A percentile compares a stretch with the other conserved stretches of the same genome.
Conservation (phyloP, 2,888 invertebrate species). For the Monopis laevigella region DNA sequence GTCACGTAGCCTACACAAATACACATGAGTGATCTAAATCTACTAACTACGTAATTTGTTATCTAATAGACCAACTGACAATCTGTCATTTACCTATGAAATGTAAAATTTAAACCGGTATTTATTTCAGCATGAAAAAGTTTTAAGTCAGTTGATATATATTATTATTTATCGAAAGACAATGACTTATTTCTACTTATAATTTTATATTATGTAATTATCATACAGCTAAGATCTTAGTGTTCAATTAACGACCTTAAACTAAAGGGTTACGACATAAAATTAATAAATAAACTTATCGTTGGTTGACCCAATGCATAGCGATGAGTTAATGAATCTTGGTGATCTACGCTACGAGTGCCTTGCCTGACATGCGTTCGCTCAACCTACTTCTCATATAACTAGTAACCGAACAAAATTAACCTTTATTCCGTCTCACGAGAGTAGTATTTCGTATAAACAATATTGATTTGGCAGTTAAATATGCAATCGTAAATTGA, state of each 20-base stretch:
- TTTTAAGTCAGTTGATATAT: too few species aligned
- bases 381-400: conserved; percentile 57
- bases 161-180: too few species aligned
- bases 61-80: too few species aligned
- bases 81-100: too few species aligned
- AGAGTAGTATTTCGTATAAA: neutral
- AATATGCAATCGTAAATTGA: conserved; percentile 3
- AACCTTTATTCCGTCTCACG: neutral
- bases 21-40: too few species aligned
- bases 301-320: too few species aligned
- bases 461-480: neutral
- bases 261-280: neutral
- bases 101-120: too few species aligned
- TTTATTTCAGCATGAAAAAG: too few species aligned
- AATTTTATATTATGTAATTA: too few species aligned
- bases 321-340: conserved; percentile 53
- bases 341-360: conserved; percentile 59
- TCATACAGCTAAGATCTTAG: conserved; percentile 26
- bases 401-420: conserved; percentile 26
- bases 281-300: neutral
- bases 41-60: too few species aligned
- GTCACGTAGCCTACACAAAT: too few species aligned
- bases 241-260: conserved; percentile 14
- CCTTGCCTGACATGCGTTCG: conserved; percentile 52
- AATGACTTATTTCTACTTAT: too few species aligned